These are phyloP conservation scores for Camponotus floridanus DNA, from an alignment of 1,140 invertebrate species.

Conservation along the genomic window DNA sequence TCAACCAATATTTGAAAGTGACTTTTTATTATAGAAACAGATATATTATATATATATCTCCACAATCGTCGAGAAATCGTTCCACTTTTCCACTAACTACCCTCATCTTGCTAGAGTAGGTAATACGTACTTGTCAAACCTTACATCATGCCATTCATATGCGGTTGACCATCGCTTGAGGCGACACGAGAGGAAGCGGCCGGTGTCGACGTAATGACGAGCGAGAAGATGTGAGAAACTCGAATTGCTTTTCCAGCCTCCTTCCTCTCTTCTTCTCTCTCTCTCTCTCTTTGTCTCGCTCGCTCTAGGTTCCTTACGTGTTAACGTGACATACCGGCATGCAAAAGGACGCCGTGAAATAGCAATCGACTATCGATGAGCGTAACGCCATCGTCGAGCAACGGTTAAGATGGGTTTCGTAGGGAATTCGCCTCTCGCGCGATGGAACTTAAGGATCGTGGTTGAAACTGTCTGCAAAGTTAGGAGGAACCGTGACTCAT, in stretches of 20 bases:
- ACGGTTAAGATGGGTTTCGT: conserved; percentile 56
- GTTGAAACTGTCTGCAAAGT: conserved; percentile 77
- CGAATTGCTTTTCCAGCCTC: conserved; percentile 48
- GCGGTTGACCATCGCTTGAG: conserved; percentile 51
- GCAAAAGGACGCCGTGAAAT: conserved; percentile 58
- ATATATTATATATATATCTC: not conserved
- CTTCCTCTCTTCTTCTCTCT: conserved; percentile 29
- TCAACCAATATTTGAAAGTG: not conserved
- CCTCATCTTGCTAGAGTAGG: not conserved
- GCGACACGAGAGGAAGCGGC: not conserved
- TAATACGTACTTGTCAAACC: conserved; percentile 54
- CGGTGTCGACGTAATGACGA: conserved; percentile 44
- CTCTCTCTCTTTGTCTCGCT: conserved; percentile 16
- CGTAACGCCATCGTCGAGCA: conserved; percentile 31
- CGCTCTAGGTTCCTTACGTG: not conserved
- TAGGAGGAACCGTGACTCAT: conserved; percentile 63
- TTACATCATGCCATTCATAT: conserved; percentile 52
- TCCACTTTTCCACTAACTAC: not conserved
- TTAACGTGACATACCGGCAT: conserved; percentile 52
- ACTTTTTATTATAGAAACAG: not conserved
- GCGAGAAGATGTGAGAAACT: conserved; percentile 37
- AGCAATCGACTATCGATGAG: conserved; percentile 74
- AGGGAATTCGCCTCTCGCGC: conserved; percentile 46
- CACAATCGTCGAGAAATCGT: not conserved
- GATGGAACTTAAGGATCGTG: conserved; percentile 76